Evolutionary conservation across 2,888 invertebrate genomes (phyloP).

Genomic region (Lasioglossum pauxillum): DNA sequence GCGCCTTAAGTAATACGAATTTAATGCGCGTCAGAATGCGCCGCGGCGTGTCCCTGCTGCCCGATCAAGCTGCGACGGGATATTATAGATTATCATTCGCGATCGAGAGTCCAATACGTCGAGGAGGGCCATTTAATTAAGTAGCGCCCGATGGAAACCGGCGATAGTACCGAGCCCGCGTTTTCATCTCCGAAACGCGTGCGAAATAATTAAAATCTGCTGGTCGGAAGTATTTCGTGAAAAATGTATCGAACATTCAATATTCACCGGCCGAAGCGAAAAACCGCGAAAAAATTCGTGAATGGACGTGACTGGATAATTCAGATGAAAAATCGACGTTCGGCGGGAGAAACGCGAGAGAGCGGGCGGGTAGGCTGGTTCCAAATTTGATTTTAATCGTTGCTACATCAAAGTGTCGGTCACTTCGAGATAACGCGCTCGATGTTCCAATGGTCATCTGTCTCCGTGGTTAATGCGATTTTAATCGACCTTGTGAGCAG

Average conservation of each 20-base stretch:
- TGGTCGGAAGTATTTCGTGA: background rate
- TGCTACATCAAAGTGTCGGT: background rate
- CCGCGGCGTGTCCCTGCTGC: constrained; percentile 13
- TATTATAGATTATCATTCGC: constrained; percentile 48
- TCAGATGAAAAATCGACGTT: background rate
- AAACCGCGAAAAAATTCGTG: background rate
- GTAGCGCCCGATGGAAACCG: constrained; percentile 4
- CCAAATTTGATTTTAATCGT: constrained; percentile 41
- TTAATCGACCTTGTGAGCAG: constrained; percentile 44
- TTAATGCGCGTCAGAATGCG: constrained; percentile 33
- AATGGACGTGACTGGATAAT: background rate
- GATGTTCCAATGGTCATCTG: background rate
- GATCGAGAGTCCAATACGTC: constrained; percentile 7
- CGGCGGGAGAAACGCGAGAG: background rate
- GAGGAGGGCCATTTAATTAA: constrained; percentile 39
- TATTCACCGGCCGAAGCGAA: background rate
- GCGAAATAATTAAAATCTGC: background rate
- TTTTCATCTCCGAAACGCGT: background rate
- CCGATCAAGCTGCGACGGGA: constrained; percentile 38
- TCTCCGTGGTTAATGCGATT: constrained; percentile 49
- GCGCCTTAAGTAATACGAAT: constrained; percentile 47
- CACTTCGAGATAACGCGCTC: background rate
- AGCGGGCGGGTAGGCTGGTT: background rate
- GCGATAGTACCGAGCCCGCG: constrained; percentile 4
- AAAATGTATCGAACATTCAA: constrained; percentile 12